A percentile compares a stretch with the other conserved stretches of the same genome.
Conservation (phyloP, 2,797 vertebrate species). For the Platyrinchus mystaceus region DNA sequence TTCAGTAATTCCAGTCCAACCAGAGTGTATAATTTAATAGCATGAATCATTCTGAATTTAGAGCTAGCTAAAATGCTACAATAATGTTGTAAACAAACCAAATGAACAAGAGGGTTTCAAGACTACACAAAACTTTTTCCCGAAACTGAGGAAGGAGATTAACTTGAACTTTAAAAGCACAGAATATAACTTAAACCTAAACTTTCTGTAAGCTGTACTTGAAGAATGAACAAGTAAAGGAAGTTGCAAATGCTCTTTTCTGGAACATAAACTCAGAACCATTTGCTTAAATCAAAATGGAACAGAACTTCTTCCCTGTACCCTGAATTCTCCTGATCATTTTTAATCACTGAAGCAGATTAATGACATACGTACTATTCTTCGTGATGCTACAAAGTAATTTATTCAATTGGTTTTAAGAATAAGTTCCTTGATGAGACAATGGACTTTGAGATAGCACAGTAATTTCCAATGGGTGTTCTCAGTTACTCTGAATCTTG, state of each 20-base stretch:
- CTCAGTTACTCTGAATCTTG: background rate
- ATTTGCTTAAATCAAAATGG: conserved; percentile 1
- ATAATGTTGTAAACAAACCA: conserved; percentile 15
- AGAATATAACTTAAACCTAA: background rate
- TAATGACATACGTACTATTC: background rate
- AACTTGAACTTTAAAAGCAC: background rate
- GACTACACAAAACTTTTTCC: background rate
- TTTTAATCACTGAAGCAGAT: background rate
- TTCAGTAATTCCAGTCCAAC: conserved; percentile 15
- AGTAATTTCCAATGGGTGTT: background rate
- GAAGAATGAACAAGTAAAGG: background rate
- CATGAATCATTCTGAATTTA: background rate
- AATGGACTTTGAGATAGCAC: background rate
- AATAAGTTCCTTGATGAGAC: background rate
- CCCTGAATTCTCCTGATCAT: background rate
- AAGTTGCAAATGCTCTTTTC: conserved; percentile 9
- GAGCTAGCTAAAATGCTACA: background rate
- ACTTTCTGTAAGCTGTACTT: background rate
- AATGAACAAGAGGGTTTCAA: background rate
- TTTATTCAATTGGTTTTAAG: background rate
- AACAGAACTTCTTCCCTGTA: background rate
- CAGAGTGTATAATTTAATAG: conserved; percentile 16
- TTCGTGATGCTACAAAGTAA: background rate
- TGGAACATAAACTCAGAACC: conserved; percentile 15
- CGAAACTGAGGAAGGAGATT: background rate